A percentile compares a stretch with the other conserved stretches of the same genome.
These are phyloP conservation scores for Macrotrachela quadricornifera DNA, from an alignment of 1,140 invertebrate genomes.

Conservation along the genomic window DNA sequence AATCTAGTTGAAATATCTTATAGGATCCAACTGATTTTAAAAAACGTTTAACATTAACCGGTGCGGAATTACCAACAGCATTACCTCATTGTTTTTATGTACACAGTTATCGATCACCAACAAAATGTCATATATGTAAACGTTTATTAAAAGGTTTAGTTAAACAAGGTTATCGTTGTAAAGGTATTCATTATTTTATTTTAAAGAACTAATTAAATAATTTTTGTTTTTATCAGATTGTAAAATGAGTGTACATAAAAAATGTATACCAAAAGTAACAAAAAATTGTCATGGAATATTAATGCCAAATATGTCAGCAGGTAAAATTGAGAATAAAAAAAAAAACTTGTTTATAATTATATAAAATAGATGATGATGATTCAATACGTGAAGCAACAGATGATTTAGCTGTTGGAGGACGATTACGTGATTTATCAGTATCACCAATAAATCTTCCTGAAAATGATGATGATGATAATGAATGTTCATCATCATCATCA, in stretches of 20 bases:
- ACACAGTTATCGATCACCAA: constrained; percentile 71
- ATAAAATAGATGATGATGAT: background rate
- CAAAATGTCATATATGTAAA: constrained; percentile 81
- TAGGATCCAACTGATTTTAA: constrained; percentile 19
- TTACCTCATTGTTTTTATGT: constrained; percentile 52
- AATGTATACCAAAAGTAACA: background rate
- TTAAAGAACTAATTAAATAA: constrained; percentile 9
- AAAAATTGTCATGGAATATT: background rate
- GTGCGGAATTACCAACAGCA: background rate
- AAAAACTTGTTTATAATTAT: background rate
- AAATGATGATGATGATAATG: too few species aligned
- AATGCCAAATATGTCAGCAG: background rate
- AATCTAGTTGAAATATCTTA: too few species aligned
- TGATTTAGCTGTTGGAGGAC: background rate
- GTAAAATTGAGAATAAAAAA: background rate
- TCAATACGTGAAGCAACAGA: too few species aligned
- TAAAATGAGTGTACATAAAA: background rate
- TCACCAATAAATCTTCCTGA: too few species aligned
- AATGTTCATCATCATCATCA: too few species aligned
- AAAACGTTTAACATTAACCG: too few species aligned
- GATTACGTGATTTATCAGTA: background rate
- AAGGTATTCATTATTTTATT: constrained; percentile 30
- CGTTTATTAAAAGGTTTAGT: constrained; percentile 81
- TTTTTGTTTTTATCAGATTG: constrained; percentile 4
- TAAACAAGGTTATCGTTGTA: constrained; percentile 86